Evolutionary conservation across 2,797 vertebrate genomes (phyloP).

Genomic region (Rhinophrynus dorsalis): DNA sequence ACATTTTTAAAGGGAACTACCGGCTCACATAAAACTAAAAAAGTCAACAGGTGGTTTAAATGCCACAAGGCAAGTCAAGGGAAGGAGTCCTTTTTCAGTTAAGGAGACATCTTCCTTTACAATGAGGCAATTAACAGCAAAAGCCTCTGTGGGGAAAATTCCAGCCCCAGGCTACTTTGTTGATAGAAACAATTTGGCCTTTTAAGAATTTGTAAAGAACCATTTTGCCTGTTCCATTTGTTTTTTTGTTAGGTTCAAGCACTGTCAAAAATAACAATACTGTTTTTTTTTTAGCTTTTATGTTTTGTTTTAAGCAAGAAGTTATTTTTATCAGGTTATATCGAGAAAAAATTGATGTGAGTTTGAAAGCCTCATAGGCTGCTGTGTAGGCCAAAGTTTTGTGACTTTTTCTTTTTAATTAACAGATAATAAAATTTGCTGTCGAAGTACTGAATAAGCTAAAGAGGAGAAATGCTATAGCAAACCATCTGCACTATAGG

Average conservation of each 20-base stretch:
- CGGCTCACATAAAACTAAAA: neutral
- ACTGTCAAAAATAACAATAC: neutral
- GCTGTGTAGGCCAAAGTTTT: no score
- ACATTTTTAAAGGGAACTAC: neutral
- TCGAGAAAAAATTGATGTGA: no score
- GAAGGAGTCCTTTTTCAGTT: slow-evolving; percentile 4
- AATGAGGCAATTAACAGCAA: slow-evolving; percentile 44
- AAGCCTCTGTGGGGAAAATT: slow-evolving; percentile 36
- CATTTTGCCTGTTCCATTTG: slow-evolving; percentile 21
- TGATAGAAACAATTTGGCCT: slow-evolving; percentile 29
- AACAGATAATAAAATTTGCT: no score
- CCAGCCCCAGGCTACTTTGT: slow-evolving; percentile 29
- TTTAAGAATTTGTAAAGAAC: slow-evolving; percentile 20
- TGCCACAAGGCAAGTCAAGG: slow-evolving; percentile 33
- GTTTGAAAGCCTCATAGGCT: no score
- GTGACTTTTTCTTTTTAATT: no score
- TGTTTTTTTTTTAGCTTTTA: no score
- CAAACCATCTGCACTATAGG: no score
- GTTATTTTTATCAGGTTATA: no score
- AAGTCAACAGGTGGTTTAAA: slow-evolving; percentile 43
- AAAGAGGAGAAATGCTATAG: no score
- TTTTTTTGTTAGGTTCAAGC: slow-evolving; percentile 1
- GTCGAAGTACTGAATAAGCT: no score
- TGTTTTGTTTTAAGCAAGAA: no score
- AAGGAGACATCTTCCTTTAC: slow-evolving; percentile 32